Percentiles rank a stretch among this genome's conserved stretches.
These are phyloP conservation scores for Macrosiphum euphorbiae DNA, from an alignment of 2,888 invertebrate genomes.

Conservation along the genomic window DNA sequence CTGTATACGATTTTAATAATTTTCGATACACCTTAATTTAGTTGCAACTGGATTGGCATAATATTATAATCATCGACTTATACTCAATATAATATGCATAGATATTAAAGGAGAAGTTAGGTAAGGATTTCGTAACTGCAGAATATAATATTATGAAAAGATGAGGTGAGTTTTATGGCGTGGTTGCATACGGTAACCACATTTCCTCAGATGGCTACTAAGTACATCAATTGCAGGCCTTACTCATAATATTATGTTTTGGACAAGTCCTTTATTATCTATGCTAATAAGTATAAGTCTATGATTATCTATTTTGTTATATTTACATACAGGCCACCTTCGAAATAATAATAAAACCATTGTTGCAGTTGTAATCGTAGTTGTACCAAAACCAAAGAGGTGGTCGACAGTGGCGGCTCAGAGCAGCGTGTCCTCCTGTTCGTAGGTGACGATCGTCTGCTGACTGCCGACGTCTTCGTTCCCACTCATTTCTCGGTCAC, in stretches of 20 bases:
- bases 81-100: not conserved
- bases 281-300: not conserved
- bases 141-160: not conserved
- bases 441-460: conserved; percentile 28
- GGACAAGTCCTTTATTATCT: not conserved
- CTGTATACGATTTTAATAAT: not conserved
- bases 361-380: not conserved
- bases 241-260: not conserved
- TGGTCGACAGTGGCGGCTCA: not conserved
- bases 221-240: not conserved
- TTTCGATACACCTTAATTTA: not conserved
- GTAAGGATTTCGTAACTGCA: not conserved
- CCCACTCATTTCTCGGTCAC: not conserved
- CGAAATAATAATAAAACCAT: not conserved
- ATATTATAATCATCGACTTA: not conserved
- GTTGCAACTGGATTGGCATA: not conserved
- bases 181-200: not conserved
- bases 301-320: not conserved
- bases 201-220: not conserved
- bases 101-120: not conserved
- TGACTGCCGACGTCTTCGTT: conserved; percentile 39
- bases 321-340: not conserved
- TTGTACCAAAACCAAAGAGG: not conserved
- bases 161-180: not conserved
- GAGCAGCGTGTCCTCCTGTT: conserved; percentile 56